Evolutionary conservation across 2,113 vertebrate genomes (phyloP).

Genomic region (Charina bottae): DNA sequence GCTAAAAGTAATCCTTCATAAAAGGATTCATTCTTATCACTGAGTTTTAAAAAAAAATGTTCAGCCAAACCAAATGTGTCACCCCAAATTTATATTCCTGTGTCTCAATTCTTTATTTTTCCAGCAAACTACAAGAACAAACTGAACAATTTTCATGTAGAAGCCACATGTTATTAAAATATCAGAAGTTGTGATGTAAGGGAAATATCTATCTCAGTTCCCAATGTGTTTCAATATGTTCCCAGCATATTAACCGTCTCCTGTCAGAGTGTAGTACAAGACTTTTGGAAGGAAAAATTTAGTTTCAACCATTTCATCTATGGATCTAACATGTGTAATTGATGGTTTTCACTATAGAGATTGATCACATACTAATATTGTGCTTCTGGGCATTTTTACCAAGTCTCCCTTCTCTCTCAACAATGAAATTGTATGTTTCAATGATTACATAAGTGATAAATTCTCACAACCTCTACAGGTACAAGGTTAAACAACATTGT

Average conservation of each 20-base stretch:
- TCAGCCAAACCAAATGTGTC: background rate
- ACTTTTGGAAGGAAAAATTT: background rate
- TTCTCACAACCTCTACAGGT: too few species aligned
- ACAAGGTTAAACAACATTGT: too few species aligned
- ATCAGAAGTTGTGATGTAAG: background rate
- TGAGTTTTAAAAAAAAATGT: background rate
- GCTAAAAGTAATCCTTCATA: constrained; percentile 8
- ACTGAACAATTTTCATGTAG: constrained; percentile 8
- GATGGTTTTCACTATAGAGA: too few species aligned
- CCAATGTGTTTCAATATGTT: background rate
- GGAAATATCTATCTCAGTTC: background rate
- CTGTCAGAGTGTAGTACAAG: background rate
- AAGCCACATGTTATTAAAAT: background rate
- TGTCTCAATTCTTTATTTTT: constrained; percentile 11
- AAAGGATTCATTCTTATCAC: constrained; percentile 16
- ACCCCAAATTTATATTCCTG: background rate
- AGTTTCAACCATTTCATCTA: background rate
- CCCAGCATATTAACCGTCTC: background rate
- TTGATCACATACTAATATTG: background rate
- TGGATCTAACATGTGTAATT: background rate
- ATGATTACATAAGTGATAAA: too few species aligned
- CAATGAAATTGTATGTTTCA: too few species aligned
- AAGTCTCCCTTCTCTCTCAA: background rate
- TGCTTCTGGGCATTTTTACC: background rate
- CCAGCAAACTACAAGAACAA: background rate